Percentiles rank a stretch among this genome's conserved stretches.
phyloP scores from a whole-genome alignment of 2,888 invertebrate genomes.

The Drosophila anceps region DNA sequence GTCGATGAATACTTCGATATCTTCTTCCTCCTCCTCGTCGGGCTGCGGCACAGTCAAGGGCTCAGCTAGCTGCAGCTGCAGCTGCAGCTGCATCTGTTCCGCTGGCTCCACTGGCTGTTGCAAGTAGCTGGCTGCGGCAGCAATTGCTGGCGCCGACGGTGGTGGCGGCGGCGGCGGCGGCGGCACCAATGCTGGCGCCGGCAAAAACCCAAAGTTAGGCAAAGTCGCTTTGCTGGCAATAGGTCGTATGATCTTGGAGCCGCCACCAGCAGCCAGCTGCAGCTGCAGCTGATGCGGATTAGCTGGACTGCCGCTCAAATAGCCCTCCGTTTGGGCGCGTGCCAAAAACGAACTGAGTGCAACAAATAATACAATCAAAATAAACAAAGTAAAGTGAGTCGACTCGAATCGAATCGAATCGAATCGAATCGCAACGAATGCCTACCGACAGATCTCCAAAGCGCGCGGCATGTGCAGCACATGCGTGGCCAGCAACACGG shows the following conservation, averaged over 20 bases:
- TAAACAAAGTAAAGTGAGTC: background rate
- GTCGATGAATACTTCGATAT: constrained; percentile 82
- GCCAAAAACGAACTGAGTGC: constrained; percentile 87
- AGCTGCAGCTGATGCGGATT: constrained; percentile 43
- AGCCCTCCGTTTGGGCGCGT: constrained; percentile 86
- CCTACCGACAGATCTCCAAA: constrained; percentile 88
- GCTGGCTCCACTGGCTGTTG: constrained; percentile 11
- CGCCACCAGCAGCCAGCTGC: constrained; percentile 11
- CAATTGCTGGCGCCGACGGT: constrained; percentile 12
- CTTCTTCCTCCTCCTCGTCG: constrained; percentile 73
- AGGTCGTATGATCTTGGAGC: constrained; percentile 86
- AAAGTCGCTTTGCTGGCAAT: constrained; percentile 86
- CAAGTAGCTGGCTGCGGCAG: constrained; percentile 12
- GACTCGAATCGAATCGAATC: background rate
- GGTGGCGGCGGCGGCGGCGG: background rate
- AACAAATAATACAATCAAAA: background rate
- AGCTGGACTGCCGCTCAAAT: constrained; percentile 63
- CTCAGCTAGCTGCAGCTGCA: constrained; percentile 1
- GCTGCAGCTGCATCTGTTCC: constrained; percentile 2
- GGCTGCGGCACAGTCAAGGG: background rate
- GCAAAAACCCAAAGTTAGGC: constrained; percentile 83
- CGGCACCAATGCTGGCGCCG: constrained; percentile 52
- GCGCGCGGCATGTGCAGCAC: constrained; percentile 91
- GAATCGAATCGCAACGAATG: background rate
- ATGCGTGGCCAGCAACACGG: constrained; percentile 90